Base-by-base conservation (phyloP, 2,888 invertebrate species). In the Tenthredo amoena region DNA sequence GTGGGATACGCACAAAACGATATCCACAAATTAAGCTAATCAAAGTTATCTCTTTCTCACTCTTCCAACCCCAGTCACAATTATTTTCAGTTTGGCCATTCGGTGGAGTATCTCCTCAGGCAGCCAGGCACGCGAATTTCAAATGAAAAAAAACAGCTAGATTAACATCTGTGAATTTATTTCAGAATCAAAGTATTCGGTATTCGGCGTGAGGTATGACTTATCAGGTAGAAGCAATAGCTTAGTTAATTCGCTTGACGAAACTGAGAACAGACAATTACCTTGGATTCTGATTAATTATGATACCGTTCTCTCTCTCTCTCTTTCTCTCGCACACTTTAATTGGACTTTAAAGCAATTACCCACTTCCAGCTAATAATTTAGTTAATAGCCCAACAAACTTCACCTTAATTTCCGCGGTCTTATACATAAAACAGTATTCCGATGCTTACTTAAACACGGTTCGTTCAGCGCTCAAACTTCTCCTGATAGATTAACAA, bases 381-480 rank as follows among this genome's bases (percentile, higher is more conserved):
- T 71, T 18, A 71, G 71, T n/a, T 71, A 71, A 34, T 71, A 71
- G 34, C 71, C 71, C n/a, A 71, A 71, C 31, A 71, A 71, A 71
- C 34, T 71, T 71, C 37, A 71, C 71, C 71, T 37, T 37, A 71
- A 37, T 71, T 71, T 37, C 15, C 37, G 26, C 9, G 34, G 71
- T 37, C 18, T 71, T 71, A 37, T 71, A 37, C 37, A 71, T 37
- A 71, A 62, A 26, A 62, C 62, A 62, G 26, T 62, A 26, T 62
- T 62, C 3, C 62, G 12, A 62, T 26, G 21, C 62, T 26, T 62
- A 26, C 12, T 62, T 18, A n/a, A n/a, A 62, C 62, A 26, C 62
- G 21, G 12, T 62, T 26, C 21, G 12, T 62, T 62, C 21, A 4
- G 26, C 26, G 62, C 3, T 26, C 26, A 26, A 26, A 62, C 62